Conservation (phyloP, 2,888 invertebrate genomes). For the Hedya salicella region DNA sequence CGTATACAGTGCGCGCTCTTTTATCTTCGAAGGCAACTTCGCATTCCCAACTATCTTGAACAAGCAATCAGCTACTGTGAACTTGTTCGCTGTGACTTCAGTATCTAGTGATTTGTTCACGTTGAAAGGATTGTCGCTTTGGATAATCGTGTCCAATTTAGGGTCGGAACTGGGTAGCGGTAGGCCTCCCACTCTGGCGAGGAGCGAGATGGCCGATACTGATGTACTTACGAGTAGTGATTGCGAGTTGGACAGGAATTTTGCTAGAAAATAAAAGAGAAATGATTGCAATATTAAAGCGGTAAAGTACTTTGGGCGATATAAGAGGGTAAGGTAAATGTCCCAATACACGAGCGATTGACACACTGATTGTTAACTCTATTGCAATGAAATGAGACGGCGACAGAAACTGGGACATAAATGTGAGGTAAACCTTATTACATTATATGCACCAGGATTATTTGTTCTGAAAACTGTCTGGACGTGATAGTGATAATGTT, state of each 20-base stretch:
- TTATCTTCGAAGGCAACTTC: conserved; percentile 88
- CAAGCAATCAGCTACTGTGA: conserved; percentile 88
- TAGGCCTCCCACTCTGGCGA: conserved; percentile 88
- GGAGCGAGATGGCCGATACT: conserved; percentile 88
- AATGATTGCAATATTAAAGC: background rate
- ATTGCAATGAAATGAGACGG: too few species aligned
- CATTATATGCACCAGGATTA: too few species aligned
- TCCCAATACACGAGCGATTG: too few species aligned
- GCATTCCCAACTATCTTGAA: conserved; percentile 89
- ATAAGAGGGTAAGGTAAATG: too few species aligned
- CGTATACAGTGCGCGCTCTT: conserved; percentile 91
- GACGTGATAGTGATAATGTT: too few species aligned
- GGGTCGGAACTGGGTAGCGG: conserved; percentile 85
- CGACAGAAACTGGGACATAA: too few species aligned
- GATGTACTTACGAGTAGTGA: conserved; percentile 87
- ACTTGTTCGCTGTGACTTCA: conserved; percentile 85
- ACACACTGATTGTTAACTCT: too few species aligned
- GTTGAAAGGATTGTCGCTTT: conserved; percentile 71
- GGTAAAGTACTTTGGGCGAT: background rate
- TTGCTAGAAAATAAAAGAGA: conserved; percentile 82
- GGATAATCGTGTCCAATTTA: conserved; percentile 68
- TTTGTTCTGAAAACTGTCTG: too few species aligned
- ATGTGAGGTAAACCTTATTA: too few species aligned
- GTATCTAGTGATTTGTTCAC: conserved; percentile 51
- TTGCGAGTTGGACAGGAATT: conserved; percentile 87